Evolutionary conservation across 1,140 invertebrate species (phyloP), one percentile per base, ranked within the genome.

Genomic region (Tigriopus japonicus): DNA sequence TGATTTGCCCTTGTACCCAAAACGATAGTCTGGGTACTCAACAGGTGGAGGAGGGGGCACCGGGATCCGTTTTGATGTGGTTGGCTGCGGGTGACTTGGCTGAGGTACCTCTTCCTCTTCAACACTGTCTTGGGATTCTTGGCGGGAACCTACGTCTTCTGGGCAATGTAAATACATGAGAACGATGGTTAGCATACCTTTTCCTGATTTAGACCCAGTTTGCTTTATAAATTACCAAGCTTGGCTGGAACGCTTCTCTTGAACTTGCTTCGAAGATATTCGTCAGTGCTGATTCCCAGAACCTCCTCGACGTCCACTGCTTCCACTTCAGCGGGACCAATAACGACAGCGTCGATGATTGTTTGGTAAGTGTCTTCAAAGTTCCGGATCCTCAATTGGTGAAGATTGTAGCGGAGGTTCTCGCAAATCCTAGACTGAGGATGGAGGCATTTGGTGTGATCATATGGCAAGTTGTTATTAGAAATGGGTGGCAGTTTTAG

Each of bases 341-440:
- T 42, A 6, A 58, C 42, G 24, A 40, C 55, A 42, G 55, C 55
- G 40, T 58, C 55, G 12, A 58, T 41, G 28, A 58, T 17, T 13
- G 55, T 41, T 41, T 35, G n/a, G 28, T 58, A 58, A 13, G 41
- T 42, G 21, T 58, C 55, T 7, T 42, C 17, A 7, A 41, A 41
- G 55, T 15, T 40, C 23, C 59, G 45, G 24, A 61, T 17, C 15
- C 43, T 21, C n/a, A 61, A 40, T 19, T 61, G 45, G n/a, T 61
- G 43, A 1, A 61, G 59, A 52, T 53, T 53, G 59, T 55, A 61
- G 19, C 41, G 52, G n/a, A 61, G 59, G 28, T 61, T 61, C 23
- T 51, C 45, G 53, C 59, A 61, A 15, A 61, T 61, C 19, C 51
- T 17, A 28, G 49, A 23, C 43, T 61, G 49, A 15, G 59, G 43